Conservation (phyloP, 2,888 invertebrate genomes). For the Lycia hirtaria region DNA sequence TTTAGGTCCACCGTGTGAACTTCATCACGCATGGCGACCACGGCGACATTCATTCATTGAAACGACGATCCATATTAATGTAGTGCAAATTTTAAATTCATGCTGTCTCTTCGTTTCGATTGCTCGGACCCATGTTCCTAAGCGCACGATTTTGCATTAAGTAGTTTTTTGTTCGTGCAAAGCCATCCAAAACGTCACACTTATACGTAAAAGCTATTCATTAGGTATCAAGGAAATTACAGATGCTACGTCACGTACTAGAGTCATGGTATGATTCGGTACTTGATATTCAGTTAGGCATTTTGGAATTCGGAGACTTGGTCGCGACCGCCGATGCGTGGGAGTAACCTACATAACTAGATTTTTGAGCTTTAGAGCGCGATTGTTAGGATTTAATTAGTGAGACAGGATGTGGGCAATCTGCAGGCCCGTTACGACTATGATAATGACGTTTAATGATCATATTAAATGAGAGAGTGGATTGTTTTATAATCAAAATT, state of each 20-base stretch:
- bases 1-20: slow-evolving; percentile 83
- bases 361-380: slow-evolving; percentile 41
- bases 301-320: slow-evolving; percentile 57
- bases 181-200: slow-evolving; percentile 76
- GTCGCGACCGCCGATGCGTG: slow-evolving; percentile 51
- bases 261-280: slow-evolving; percentile 53
- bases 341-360: slow-evolving; percentile 53
- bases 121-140: slow-evolving; percentile 74
- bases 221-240: slow-evolving; percentile 66
- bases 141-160: slow-evolving; percentile 82
- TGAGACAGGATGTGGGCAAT: slow-evolving; percentile 41
- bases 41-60: slow-evolving; percentile 83
- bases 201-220: slow-evolving; percentile 68
- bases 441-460: slow-evolving; percentile 61
- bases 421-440: slow-evolving; percentile 47
- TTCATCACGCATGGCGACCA: slow-evolving; percentile 83
- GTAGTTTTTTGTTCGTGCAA: slow-evolving; percentile 77
- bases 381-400: slow-evolving; percentile 37
- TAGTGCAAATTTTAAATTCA: slow-evolving; percentile 85
- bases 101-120: slow-evolving; percentile 78
- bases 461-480: slow-evolving; percentile 58
- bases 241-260: slow-evolving; percentile 63
- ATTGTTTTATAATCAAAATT: slow-evolving; percentile 66
- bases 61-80: slow-evolving; percentile 85
- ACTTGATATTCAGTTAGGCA: slow-evolving; percentile 58